Conservation (phyloP, 2,797 vertebrate species). For the Hylomyscus alleni region DNA sequence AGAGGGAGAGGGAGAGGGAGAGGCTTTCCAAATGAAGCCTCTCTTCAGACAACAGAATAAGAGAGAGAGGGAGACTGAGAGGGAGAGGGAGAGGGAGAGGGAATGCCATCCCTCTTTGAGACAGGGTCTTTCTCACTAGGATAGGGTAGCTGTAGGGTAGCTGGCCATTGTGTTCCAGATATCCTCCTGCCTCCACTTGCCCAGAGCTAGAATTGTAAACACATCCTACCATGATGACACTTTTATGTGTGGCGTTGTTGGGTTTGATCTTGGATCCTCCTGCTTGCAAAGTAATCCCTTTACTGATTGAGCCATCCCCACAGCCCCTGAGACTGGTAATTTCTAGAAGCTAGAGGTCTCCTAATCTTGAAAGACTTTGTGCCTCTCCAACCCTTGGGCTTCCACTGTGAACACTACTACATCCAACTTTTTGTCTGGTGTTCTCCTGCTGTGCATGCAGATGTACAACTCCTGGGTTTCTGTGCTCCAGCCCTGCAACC, state of each 20-base stretch:
- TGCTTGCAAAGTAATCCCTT: neutral
- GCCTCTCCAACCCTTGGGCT: neutral
- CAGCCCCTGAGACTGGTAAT: neutral
- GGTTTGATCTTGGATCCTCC: neutral
- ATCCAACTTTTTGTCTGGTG: neutral
- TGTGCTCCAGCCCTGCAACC: neutral
- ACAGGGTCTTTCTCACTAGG: neutral
- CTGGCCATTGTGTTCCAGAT: neutral
- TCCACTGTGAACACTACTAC: neutral
- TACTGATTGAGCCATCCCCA: neutral
- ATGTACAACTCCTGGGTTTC: neutral
- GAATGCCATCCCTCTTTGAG: neutral
- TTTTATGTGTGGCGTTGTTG: neutral
- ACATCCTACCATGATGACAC: neutral
- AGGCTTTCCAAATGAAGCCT: too few species aligned
- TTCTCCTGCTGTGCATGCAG: constrained; percentile 1
- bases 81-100: neutral
- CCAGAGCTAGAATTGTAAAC: neutral
- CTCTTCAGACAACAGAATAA: too few species aligned
- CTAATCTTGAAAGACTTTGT: neutral
- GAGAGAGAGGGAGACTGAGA: too few species aligned
- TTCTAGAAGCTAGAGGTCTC: constrained; percentile 33
- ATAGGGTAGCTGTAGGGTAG: neutral
- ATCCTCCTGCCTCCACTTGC: neutral
- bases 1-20: neutral